Conservation (phyloP, 2,888 invertebrate genomes). For the Pyrrhosoma nymphula region DNA sequence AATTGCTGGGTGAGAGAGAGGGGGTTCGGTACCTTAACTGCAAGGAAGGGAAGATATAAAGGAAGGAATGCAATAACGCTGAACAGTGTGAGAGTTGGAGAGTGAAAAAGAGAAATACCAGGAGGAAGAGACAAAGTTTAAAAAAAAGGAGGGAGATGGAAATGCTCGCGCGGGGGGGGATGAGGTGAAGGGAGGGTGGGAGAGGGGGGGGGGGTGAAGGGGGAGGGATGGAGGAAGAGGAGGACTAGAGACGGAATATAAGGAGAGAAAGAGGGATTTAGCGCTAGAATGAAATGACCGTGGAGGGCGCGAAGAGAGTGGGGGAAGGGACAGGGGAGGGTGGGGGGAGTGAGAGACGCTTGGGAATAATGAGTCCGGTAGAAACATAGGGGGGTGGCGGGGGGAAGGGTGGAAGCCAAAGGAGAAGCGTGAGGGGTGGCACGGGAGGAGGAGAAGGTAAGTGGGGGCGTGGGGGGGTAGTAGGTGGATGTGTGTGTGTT, state of each 20-base stretch:
- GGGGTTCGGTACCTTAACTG: not conserved
- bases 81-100: not conserved
- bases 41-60: not conserved
- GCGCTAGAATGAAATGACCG: slow-evolving; percentile 6
- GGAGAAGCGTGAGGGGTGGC: not conserved
- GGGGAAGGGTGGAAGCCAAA: not conserved
- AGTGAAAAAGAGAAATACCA: not conserved
- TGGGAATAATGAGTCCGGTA: slow-evolving; percentile 50
- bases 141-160: not conserved
- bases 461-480: no score
- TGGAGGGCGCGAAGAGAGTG: slow-evolving; percentile 12
- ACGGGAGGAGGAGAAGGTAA: not conserved
- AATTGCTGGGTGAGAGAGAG: not conserved
- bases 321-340: no score
- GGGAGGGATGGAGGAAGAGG: no score
- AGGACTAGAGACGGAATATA: no score
- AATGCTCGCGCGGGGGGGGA: not conserved
- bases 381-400: not conserved
- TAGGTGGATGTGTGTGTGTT: no score
- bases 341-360: not conserved
- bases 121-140: not conserved
- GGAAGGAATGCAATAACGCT: not conserved
- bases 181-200: not conserved
- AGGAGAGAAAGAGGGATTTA: slow-evolving; percentile 42
- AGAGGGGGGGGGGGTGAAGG: not conserved